Evolutionary conservation across 2,113 vertebrate species (phyloP).

Genomic region (Callipepla californica): DNA sequence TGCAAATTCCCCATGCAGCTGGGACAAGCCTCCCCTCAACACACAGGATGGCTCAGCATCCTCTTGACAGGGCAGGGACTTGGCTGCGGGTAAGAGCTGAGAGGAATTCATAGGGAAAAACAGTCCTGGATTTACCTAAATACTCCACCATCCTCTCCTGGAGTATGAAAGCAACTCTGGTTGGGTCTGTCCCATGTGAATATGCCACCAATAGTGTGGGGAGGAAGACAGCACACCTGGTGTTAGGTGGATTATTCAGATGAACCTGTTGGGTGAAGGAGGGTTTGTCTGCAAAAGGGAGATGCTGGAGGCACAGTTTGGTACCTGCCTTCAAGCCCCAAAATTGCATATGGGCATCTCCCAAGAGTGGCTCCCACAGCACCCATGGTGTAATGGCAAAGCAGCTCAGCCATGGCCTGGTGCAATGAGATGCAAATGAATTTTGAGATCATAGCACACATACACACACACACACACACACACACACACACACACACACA

Average conservation of each 20-base stretch:
- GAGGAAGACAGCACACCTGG: background rate
- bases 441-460: background rate
- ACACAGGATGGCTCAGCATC: background rate
- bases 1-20: background rate
- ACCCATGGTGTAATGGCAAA: rapidly evolving
- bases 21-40: rapidly evolving
- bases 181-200: background rate
- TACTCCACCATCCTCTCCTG: background rate
- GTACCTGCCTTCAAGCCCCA: background rate
- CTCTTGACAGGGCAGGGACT: background rate
- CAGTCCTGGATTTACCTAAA: background rate
- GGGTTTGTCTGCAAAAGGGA: background rate
- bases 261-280: background rate
- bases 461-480: background rate
- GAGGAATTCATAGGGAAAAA: background rate
- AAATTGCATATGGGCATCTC: background rate
- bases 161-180: background rate
- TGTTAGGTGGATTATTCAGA: background rate
- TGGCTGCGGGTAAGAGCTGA: background rate
- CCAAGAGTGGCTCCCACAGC: background rate
- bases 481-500: background rate
- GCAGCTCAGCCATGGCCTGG: background rate
- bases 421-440: background rate
- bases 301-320: background rate
- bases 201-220: rapidly evolving